phyloP scores from a whole-genome alignment of 1,140 invertebrate species.

The Ptiloglossa arizonensis region DNA sequence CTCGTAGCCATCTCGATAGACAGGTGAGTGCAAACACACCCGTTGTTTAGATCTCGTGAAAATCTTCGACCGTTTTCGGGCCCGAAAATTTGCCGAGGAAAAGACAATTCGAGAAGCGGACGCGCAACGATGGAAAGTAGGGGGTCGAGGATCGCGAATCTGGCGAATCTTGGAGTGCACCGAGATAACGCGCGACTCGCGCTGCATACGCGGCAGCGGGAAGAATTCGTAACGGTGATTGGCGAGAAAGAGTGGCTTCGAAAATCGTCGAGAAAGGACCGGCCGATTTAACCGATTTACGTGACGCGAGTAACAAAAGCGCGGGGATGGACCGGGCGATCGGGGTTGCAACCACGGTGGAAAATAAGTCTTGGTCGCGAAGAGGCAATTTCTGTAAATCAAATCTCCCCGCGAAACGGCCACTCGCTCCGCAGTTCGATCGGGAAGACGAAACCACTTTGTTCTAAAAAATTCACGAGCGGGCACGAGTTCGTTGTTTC shows the following conservation, averaged over 20 bases:
- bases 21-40: slow-evolving; percentile 95
- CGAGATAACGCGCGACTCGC: not conserved
- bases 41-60: too few relatives aligned
- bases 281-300: slow-evolving; percentile 72
- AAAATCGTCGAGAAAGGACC: slow-evolving; percentile 53
- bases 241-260: slow-evolving; percentile 12
- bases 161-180: too few relatives aligned
- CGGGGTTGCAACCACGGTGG: not conserved
- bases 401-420: not conserved
- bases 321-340: not conserved
- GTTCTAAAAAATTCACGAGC: not conserved
- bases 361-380: not conserved
- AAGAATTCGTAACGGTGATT: not conserved
- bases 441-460: too few relatives aligned
- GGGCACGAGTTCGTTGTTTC: not conserved
- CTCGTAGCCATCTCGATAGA: slow-evolving; percentile 99
- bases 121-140: too few relatives aligned
- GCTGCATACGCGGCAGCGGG: not conserved
- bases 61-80: too few relatives aligned
- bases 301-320: slow-evolving; percentile 66
- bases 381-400: slow-evolving; percentile 6
- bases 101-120: too few relatives aligned
- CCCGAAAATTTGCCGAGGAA: too few relatives aligned
- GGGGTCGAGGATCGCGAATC: too few relatives aligned
- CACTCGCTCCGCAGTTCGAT: too few relatives aligned